Evolutionary conservation across 2,888 invertebrate genomes (phyloP).

Genomic region (Eupithecia subumbrata): DNA sequence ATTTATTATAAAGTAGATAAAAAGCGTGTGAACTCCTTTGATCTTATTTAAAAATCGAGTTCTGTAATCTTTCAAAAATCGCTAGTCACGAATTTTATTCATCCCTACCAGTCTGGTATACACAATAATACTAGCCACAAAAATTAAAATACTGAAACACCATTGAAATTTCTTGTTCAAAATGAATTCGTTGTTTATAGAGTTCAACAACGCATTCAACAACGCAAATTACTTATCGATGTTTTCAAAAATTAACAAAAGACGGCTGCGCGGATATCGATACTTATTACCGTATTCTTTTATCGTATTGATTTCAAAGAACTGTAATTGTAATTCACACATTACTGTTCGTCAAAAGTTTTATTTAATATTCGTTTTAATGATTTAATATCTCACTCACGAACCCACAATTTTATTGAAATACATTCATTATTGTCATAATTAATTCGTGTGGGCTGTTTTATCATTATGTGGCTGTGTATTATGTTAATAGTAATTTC

Average conservation of each 20-base stretch:
- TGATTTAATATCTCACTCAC: slow-evolving; percentile 48
- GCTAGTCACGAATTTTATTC: slow-evolving; percentile 57
- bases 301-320: slow-evolving; percentile 37
- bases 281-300: slow-evolving; percentile 39
- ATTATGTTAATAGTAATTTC: slow-evolving; percentile 20
- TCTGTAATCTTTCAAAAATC: background rate
- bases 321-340: slow-evolving; percentile 39
- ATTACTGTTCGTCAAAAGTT: slow-evolving; percentile 33
- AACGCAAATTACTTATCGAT: slow-evolving; percentile 44
- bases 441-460: slow-evolving; percentile 27
- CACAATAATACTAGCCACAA: background rate
- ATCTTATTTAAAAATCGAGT: background rate
- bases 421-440: slow-evolving; percentile 30
- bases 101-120: slow-evolving; percentile 1
- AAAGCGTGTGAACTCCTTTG: background rate
- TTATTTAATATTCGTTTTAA: slow-evolving; percentile 40
- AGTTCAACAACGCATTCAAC: slow-evolving; percentile 36
- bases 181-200: slow-evolving; percentile 33
- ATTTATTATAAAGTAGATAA: background rate
- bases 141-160: slow-evolving; percentile 4
- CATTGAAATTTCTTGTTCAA: slow-evolving; percentile 24
- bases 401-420: slow-evolving; percentile 40
- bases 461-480: slow-evolving; percentile 20
- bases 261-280: slow-evolving; percentile 56
- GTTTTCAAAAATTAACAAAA: slow-evolving; percentile 60